phyloP scores from a whole-genome alignment of 1,140 invertebrate species.

The Portunus trituberculatus region DNA sequence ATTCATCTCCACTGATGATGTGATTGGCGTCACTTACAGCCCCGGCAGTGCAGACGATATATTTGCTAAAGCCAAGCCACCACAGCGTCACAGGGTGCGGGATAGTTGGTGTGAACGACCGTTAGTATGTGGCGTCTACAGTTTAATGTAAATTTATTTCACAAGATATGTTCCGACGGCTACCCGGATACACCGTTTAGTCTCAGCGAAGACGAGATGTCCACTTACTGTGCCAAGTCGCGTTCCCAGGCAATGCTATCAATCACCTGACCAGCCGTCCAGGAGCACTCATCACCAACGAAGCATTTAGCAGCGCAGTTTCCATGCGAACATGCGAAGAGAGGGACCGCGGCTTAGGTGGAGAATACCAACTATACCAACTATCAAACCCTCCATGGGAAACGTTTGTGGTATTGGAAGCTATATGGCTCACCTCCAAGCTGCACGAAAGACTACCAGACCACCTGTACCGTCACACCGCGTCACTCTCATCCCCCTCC shows the following conservation, averaged over 20 bases:
- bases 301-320: slow-evolving; percentile 34
- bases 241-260: background rate
- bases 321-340: background rate
- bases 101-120: background rate
- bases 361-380: slow-evolving; percentile 46
- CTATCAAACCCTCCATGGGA: slow-evolving; percentile 24
- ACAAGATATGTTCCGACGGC: background rate
- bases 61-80: background rate
- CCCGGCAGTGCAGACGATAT: background rate
- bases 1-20: background rate
- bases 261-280: slow-evolving; percentile 2
- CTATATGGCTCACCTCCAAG: background rate
- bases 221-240: slow-evolving; percentile 26
- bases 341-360: background rate
- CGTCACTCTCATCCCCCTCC: background rate
- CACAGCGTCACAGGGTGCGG: background rate
- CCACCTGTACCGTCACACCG: too few relatives aligned
- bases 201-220: background rate
- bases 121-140: background rate
- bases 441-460: background rate
- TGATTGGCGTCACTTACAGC: background rate
- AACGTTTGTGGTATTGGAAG: background rate
- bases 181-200: background rate
- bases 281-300: slow-evolving; percentile 46
- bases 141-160: slow-evolving; percentile 24